A percentile compares a stretch with the other conserved stretches of the same genome.
These are phyloP conservation scores for Xenentodon cancila DNA, from an alignment of 2,797 vertebrate species.

Conservation along the genomic window DNA sequence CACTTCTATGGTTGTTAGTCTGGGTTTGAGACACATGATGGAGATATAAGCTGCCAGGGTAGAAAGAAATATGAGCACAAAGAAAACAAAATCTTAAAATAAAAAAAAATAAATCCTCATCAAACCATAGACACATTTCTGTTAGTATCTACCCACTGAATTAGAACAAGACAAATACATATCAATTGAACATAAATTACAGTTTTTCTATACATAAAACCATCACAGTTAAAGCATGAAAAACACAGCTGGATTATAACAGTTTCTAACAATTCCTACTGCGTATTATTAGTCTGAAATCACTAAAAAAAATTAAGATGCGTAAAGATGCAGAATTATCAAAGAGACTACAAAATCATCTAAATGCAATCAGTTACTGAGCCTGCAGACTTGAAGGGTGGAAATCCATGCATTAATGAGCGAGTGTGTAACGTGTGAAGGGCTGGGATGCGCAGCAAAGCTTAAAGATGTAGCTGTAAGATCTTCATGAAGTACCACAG, in stretches of 20 bases:
- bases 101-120: too few species aligned
- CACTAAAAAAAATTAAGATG: neutral
- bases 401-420: conserved; percentile 15
- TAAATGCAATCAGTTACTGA: neutral
- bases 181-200: too few species aligned
- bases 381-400: conserved; percentile 8
- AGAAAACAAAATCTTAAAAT: too few species aligned
- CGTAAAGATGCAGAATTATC: neutral
- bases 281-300: conserved; percentile 1
- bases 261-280: conserved; percentile 3
- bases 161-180: too few species aligned
- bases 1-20: neutral
- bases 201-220: too few species aligned
- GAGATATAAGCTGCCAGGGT: neutral
- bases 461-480: neutral
- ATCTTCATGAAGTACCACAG: neutral
- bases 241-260: conserved; percentile 4
- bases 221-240: too few species aligned
- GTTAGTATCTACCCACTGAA: neutral
- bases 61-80: too few species aligned
- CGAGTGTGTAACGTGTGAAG: neutral
- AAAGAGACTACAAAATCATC: neutral
- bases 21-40: neutral
- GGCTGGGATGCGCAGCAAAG: neutral
- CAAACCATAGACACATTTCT: neutral